Evolutionary conservation across 2,113 vertebrate species (phyloP).

Genomic region (Bungarus multicinctus): DNA sequence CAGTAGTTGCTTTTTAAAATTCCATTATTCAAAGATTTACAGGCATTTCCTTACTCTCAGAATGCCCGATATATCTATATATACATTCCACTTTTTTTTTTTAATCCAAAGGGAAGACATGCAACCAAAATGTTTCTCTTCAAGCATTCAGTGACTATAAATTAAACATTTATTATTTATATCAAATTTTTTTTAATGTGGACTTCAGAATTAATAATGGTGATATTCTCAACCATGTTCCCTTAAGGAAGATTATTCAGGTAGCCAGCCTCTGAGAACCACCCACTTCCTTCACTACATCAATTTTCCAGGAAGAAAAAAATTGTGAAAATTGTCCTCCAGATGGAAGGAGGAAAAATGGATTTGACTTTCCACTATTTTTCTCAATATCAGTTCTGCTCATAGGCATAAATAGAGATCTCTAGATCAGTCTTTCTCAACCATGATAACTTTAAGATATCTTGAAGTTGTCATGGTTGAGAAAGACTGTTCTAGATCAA

Average conservation of each 20-base stretch:
- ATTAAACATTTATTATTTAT: neutral
- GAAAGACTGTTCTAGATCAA: neutral
- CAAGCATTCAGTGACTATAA: neutral
- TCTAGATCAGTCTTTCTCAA: neutral
- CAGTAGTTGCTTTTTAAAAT: neutral
- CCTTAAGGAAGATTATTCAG: too few species aligned
- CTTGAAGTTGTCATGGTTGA: neutral
- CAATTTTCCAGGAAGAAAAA: neutral
- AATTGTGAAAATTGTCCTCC: neutral
- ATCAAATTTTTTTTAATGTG: neutral
- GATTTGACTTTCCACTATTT: neutral
- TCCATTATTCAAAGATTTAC: neutral
- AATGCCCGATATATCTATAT: neutral
- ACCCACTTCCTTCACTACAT: neutral
- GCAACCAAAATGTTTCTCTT: neutral
- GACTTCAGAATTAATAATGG: neutral
- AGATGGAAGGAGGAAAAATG: neutral
- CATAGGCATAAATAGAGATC: neutral
- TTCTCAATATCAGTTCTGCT: neutral
- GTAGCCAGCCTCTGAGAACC: too few species aligned
- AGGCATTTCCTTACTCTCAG: neutral
- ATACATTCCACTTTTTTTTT: neutral
- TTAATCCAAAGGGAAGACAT: neutral
- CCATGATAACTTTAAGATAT: neutral
- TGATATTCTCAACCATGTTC: neutral